phyloP scores from a whole-genome alignment of 1,140 invertebrate species.

The Hylyphantes graminicola region DNA sequence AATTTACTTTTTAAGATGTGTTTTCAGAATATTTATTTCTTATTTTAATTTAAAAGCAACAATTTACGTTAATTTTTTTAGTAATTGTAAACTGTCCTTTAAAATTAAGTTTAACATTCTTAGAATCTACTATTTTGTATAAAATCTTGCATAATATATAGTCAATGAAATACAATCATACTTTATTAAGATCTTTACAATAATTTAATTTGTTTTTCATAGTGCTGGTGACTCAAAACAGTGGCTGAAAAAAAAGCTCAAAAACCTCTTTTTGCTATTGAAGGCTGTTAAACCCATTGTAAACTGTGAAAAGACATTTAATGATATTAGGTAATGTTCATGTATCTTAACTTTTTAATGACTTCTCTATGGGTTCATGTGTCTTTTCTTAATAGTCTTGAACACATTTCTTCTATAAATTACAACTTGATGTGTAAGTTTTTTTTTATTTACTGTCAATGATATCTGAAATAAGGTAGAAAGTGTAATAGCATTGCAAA shows the following conservation, averaged over 20 bases:
- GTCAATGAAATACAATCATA: neutral
- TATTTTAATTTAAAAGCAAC: neutral
- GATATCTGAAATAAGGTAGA: neutral
- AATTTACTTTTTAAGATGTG: too few relatives aligned
- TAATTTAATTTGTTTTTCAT: neutral
- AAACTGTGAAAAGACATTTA: conserved; percentile 40
- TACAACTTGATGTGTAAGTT: neutral
- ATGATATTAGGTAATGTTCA: conserved; percentile 22
- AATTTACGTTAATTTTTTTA: neutral
- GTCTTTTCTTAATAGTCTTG: neutral
- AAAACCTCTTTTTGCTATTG: neutral
- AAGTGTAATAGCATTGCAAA: neutral
- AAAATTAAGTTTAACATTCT: neutral
- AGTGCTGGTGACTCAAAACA: neutral
- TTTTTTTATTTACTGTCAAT: neutral
- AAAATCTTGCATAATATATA: neutral
- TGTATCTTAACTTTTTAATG: neutral
- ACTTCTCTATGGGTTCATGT: too few relatives aligned
- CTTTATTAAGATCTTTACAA: neutral
- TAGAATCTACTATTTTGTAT: neutral
- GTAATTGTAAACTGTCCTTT: neutral
- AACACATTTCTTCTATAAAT: neutral
- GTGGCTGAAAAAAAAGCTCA: neutral
- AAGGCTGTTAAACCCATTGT: conserved; percentile 11
- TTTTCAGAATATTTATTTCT: too few relatives aligned